Base-by-base conservation (phyloP, 2,888 invertebrate species). In the Patella depressa region DNA sequence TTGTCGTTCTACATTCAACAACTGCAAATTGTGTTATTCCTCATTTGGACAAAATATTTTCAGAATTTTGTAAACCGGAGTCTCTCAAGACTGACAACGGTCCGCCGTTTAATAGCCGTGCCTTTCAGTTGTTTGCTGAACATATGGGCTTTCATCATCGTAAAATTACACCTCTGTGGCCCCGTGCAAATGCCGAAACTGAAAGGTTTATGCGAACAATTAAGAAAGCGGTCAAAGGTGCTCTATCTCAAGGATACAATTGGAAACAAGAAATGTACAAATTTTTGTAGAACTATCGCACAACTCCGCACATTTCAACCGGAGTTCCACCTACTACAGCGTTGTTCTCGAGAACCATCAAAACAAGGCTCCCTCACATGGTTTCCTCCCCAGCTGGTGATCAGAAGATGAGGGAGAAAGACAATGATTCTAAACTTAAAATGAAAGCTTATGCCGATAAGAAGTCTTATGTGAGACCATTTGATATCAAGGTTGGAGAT, bases 21-120 rank as follows among this genome's bases (percentile, higher is more conserved):
- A 69, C 72, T 12, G 55, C 75, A 11, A 45, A n/a, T 4, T 71
- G 55, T 7, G 72, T 79, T 2, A 81, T 79, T 15, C 79, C 79
- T 15, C 34, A 29, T 59, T 59, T 81, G 24, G 79, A 81, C 74
- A 74, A 74, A 72, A 74, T 79, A 12, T 79, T 81, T 29, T 55
- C 77, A 17, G 70, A 75, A 71, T 77, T 75, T 71, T 72, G 76
- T 7, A 59, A 78, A 1, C 79, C 79, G 14, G 53, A 77, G 11
- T 11, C 24, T 11, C 19, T 79, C 2, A 79, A 81, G 70, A 72
- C 75, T 7, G 79, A 78, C 70, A 80, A 78, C 72, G 71, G 72
- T 1, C 57, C 72, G 7, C 76, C 79, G 4, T 79, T 79, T 24
- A 73, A 75, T 19, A 53, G 73, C 11, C 59, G 29, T 4, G 59